Evolutionary conservation across 2,113 vertebrate genomes (phyloP), one percentile per base, ranked within the genome.

Genomic region (Notarius quadriscutis): DNA sequence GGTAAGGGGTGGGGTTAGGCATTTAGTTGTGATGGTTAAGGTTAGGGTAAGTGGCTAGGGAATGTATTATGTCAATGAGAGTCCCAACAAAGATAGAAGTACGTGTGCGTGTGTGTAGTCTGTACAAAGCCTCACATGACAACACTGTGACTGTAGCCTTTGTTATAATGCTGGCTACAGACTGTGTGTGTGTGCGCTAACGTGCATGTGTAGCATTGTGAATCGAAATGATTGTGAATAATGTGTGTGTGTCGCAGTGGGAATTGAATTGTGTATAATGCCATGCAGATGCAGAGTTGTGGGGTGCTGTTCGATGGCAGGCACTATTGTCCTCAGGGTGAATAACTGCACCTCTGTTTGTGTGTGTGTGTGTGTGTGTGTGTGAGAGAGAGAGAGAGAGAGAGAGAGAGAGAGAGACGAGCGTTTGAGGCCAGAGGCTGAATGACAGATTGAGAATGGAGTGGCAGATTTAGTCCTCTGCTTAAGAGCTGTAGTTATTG

Each of bases 301-400:
- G 83, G 78, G 87, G 87, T 81, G 75, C 83, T 84, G 65, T 48
- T 81, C 51, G 41, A 71, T 84, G 86, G 88, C 82, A 85, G 88
- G 83, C 86, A 83, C 88, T 75, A 85, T 87, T 89, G 88, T 89
- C 62, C 60, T 57, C 22, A 34, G 65, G 55, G 69, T 80, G 85
- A 90, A 88, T 90, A 88, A 87, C 72, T 58, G 55, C 60, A 53
- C 69, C 65, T 72, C 82, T 79, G 41, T 50, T 0, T 74, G 18
- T 48, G 71, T 20, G 67, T 30, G 67, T 71, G 27, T 71, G 11
- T 71, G 27, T 71, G 67, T 15, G 67, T 34, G 67, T 30, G 67
- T 4, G 11, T n/a, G n/a, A n/a, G n/a, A n/a, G n/a, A n/a, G n/a
- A n/a, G n/a, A n/a, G n/a, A n/a, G n/a, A n/a, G n/a, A n/a, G n/a